A percentile compares a stretch with the other conserved stretches of the same genome.
These are phyloP conservation scores for Trypoxylon attenuatum DNA, from an alignment of 2,888 invertebrate genomes.

Conservation along the genomic window DNA sequence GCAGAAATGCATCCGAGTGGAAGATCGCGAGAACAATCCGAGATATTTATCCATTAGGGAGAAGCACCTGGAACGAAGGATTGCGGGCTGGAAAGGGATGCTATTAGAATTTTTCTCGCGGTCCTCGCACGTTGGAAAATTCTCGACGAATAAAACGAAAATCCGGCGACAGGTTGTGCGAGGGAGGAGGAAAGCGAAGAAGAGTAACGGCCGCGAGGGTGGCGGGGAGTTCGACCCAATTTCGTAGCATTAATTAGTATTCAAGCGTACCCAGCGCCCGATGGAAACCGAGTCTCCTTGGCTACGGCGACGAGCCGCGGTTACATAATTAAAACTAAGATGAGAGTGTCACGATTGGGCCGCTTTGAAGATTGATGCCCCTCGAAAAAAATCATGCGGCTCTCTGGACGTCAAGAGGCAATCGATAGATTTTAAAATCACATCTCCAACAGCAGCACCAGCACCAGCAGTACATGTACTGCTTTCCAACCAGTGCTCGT, in stretches of 20 bases:
- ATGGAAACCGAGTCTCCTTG: constrained; percentile 12
- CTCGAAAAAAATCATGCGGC: neutral
- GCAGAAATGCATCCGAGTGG: too few relatives aligned
- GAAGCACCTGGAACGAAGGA: too few relatives aligned
- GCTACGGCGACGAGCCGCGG: constrained; percentile 3
- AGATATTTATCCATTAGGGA: too few relatives aligned
- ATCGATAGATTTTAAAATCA: neutral
- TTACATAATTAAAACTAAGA: constrained; percentile 16
- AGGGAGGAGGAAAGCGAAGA: neutral
- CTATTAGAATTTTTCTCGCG: too few relatives aligned
- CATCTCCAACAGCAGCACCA: neutral
- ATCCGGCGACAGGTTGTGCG: too few relatives aligned
- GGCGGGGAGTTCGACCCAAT: constrained; percentile 21
- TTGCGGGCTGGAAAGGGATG: too few relatives aligned
- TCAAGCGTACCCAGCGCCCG: constrained; percentile 10
- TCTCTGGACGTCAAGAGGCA: too few relatives aligned
- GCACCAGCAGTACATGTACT: too few relatives aligned
- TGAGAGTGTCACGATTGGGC: neutral
- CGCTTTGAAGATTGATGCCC: neutral
- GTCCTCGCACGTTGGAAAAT: too few relatives aligned
- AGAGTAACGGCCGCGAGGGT: neutral
- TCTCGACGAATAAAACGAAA: neutral
- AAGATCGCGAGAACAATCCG: too few relatives aligned
- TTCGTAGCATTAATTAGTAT: constrained; percentile 34
- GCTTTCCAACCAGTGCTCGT: neutral